Evolutionary conservation across 2,113 vertebrate species (phyloP), one percentile per base, ranked within the genome.

Genomic region (Manacus vitellinus): DNA sequence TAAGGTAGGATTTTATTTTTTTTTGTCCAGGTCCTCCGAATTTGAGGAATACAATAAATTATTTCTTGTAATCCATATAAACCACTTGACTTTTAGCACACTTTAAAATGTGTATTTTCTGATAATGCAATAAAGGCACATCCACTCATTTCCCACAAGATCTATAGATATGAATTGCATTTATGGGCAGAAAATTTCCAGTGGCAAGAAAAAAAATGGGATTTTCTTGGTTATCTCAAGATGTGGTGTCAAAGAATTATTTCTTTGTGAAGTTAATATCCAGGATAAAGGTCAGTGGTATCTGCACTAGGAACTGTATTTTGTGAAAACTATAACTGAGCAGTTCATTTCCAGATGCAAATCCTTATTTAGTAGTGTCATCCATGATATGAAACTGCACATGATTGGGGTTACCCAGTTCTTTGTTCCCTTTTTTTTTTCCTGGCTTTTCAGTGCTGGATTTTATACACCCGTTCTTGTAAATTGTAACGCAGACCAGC

Each of bases 51-150:
- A 61, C 19, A 67, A n/a, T 61, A 76, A 83, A 63, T 77, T 78
- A 73, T 58, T 81, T 54, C 81, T 93, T 89, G 33, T 63, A 31
- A 54, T 67, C 28, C 30, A 9, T 31, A 72, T 58, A 82, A 97
- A 33, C 63, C 37, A 62, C 51, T 90, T 37, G 79, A 75, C 27
- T 95, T 92, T 68, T 43, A 86, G 61, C 37, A 23, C 44, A 39
- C 14, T 14, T 89, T 77, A 35, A 89, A 77, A 46, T 31, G 46
- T 5, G 9, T 92, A 14, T 44, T 59, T 84, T 95, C 85, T 79
- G 59, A 67, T 76, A 62, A 47, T 58, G 37, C 8, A 66, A 52
- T 85, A 39, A 75, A 33, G 12, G 13, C 30, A 62, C 6, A 49
- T 88, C 81, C 5, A 2, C 37, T 89, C 22, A 22, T 55, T 94